Base-by-base conservation (phyloP, 2,797 vertebrate genomes). In the Ammospiza maritima region DNA sequence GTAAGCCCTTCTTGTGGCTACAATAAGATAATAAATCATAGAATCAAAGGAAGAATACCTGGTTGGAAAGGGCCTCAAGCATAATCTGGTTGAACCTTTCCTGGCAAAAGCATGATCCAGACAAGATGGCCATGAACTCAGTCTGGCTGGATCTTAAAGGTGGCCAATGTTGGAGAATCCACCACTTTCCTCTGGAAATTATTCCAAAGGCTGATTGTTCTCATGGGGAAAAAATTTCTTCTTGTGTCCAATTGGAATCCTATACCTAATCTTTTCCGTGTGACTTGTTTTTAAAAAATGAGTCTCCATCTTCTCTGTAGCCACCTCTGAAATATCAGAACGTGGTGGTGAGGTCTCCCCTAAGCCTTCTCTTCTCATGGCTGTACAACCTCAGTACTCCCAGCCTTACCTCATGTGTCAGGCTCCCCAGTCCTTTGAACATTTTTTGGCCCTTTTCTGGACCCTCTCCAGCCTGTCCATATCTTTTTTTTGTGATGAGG, bases 361-460 rank as follows among this genome's bases (percentile, higher is more conserved):
- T 71, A 40, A 60, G 16, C 12, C 8, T 60, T 20, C 15, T 44
- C 23, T 48, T 44, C 36, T 50, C 29, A 50, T 13, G 58, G 21
- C 34, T 54, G 29, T 65, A 21, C 16, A 72, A 47, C 11, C 2
- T 5, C 26, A 7, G 9, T 25, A 36, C 25, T 76, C 11, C 40
- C 42, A 71, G 16, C 29, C 26, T 75, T 66, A 56, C 13, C 16
- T 44, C 11, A 18, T 9, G 11, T 13, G 20, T 9, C 54, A 67
- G n/a, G 10, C 20, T 67, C 30, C 23, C 10, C 0, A 2, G 10
- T 30, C 17, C 34, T 58, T n/a, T 47, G 11, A 56, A 48, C 4
- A 61, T 5, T 78, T 62, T 38, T 23, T 64, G 13, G 19, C 10
- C 8, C 13, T 83, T 42, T 61, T 44, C 15, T 85, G 42, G 29